phyloP scores from a whole-genome alignment of 2,888 invertebrate species.

The Eledona agricola region DNA sequence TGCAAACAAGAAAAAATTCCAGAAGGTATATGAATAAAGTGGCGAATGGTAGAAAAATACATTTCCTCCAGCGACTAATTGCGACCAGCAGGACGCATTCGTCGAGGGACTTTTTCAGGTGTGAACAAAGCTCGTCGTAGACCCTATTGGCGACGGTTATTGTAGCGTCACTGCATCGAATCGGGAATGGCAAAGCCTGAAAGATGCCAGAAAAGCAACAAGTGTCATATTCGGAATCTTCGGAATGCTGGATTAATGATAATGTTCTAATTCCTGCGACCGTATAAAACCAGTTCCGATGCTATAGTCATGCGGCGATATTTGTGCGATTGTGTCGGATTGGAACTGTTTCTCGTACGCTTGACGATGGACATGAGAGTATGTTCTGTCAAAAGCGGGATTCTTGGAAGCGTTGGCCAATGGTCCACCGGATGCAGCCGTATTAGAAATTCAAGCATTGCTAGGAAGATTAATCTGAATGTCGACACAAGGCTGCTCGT shows the following conservation, averaged over 20 bases:
- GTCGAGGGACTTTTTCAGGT: too few relatives aligned
- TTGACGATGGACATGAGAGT: too few relatives aligned
- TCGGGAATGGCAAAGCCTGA: slow-evolving; percentile 21
- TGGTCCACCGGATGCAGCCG: too few relatives aligned
- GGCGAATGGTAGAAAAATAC: too few relatives aligned
- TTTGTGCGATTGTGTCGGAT: slow-evolving; percentile 10
- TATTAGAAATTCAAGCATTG: too few relatives aligned
- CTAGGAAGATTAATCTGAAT: too few relatives aligned
- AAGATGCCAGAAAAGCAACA: slow-evolving; percentile 6
- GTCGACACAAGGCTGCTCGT: slow-evolving; percentile 25
- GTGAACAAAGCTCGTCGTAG: not conserved
- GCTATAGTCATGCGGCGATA: slow-evolving; percentile 7
- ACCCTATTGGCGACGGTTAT: slow-evolving; percentile 18
- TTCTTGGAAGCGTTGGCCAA: slow-evolving; percentile 2
- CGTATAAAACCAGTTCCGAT: slow-evolving; percentile 19
- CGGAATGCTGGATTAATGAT: slow-evolving; percentile 16
- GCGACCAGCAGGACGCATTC: too few relatives aligned
- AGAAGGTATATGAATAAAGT: too few relatives aligned
- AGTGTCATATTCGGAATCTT: slow-evolving; percentile 13
- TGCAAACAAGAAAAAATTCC: too few relatives aligned
- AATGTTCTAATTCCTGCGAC: slow-evolving; percentile 25
- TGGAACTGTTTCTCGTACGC: slow-evolving; percentile 8
- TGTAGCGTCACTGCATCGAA: slow-evolving; percentile 15
- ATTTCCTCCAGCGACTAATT: slow-evolving; percentile 14
- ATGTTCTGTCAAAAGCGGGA: not conserved